Percentiles rank a stretch among this genome's conserved stretches.
These are phyloP conservation scores for Polypedilum pembai DNA, from an alignment of 1,140 invertebrate genomes.

Conservation along the genomic window DNA sequence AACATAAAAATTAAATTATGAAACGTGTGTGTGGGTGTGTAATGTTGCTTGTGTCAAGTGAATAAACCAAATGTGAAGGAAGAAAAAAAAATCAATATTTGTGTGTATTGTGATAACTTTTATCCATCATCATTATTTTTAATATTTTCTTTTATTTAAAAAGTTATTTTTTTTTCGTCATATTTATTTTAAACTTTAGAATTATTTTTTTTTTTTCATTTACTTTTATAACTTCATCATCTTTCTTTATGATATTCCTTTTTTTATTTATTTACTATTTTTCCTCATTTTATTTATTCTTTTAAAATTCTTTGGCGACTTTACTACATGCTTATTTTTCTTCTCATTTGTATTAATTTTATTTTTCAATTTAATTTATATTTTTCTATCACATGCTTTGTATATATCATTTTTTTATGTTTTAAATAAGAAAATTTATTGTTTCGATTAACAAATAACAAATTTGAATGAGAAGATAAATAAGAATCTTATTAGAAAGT, in stretches of 20 bases:
- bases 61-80: neutral
- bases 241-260: neutral
- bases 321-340: neutral
- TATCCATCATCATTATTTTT: neutral
- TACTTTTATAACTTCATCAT: neutral
- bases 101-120: neutral
- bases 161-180: slow-evolving; percentile 20
- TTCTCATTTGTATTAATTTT: neutral
- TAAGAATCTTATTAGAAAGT: no score
- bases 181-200: neutral
- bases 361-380: neutral
- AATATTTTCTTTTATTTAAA: neutral
- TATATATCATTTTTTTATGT: slow-evolving; percentile 8
- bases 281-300: neutral
- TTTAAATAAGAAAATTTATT: slow-evolving; percentile 10
- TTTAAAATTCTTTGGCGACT: slow-evolving; percentile 23
- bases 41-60: no score
- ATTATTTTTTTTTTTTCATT: neutral
- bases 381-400: slow-evolving; percentile 28
- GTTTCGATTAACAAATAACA: no score
- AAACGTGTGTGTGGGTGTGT: neutral
- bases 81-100: neutral
- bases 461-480: no score
- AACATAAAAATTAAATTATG: neutral
- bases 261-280: slow-evolving; percentile 12